Conservation (phyloP, 2,888 invertebrate genomes). For the Octodonta nipae region DNA sequence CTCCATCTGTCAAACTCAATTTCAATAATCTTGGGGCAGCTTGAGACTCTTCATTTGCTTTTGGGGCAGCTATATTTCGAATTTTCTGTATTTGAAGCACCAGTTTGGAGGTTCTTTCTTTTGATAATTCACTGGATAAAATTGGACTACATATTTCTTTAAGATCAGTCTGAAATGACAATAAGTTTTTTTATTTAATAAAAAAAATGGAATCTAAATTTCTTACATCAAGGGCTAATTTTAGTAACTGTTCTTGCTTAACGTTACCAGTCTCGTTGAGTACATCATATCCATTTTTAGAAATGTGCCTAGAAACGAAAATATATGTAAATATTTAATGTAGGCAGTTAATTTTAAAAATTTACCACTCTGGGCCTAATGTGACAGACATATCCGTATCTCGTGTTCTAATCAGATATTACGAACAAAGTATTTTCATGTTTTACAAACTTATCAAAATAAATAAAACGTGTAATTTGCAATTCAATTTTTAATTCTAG, state of each 20-base stretch:
- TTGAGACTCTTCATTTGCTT: slow-evolving; percentile 74
- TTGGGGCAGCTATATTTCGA: slow-evolving; percentile 79
- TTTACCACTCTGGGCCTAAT: slow-evolving; percentile 23
- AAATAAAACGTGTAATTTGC: too few species aligned
- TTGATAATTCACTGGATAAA: slow-evolving; percentile 54
- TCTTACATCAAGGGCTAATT: slow-evolving; percentile 59
- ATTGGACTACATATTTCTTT: slow-evolving; percentile 67
- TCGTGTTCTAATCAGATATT: too few species aligned
- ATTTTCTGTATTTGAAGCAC: slow-evolving; percentile 81
- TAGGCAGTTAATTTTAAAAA: slow-evolving; percentile 5
- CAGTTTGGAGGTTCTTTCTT: slow-evolving; percentile 42
- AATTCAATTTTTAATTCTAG: too few species aligned
- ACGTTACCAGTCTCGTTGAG: slow-evolving; percentile 51
- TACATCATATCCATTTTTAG: slow-evolving; percentile 54
- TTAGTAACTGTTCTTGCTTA: slow-evolving; percentile 49
- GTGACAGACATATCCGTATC: slow-evolving; percentile 14
- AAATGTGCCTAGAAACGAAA: slow-evolving; percentile 51
- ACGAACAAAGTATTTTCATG: too few species aligned
- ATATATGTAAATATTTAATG: slow-evolving; percentile 2
- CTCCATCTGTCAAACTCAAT: slow-evolving; percentile 74
- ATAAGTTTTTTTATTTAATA: slow-evolving; percentile 1
- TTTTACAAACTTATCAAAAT: too few species aligned
- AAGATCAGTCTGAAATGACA: slow-evolving; percentile 52
- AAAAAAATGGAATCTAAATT: background rate
- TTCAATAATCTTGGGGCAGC: slow-evolving; percentile 74